Evolutionary conservation across 2,113 vertebrate species (phyloP), one percentile per base, ranked within the genome.

Genomic region (Dolichotis patagonum): DNA sequence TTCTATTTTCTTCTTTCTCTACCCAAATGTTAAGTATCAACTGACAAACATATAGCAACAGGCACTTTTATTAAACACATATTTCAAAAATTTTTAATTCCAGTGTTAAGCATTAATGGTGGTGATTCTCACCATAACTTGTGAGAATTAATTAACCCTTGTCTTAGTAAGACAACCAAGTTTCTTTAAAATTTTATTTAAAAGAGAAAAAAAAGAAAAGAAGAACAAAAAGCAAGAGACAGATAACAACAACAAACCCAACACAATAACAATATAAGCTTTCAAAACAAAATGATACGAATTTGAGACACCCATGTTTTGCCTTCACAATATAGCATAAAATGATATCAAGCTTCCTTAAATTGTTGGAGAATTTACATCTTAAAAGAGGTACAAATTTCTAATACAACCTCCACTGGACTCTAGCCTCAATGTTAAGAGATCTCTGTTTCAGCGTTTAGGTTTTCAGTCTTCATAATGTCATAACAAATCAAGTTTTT

Each of bases 61-160:
- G 85, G 19, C 30, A 90, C 28, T 82, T 95, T 49, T 93, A 56
- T 92, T 85, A 91, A 94, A 75, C 20, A 86, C 65, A 54, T 60
- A 81, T 90, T 93, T 96, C 78, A 92, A 56, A 95, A 93, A 91
- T 90, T 94, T 95, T 94, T 82, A 96, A 60, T 52, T 85, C 94
- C 30, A 94, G 28, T 54, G 75, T 86, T 90, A 35, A 67, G 49
- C 67, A 84, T 62, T 82, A 60, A 80, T 77, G 81, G 22, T 77
- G 90, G 58, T 82, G n/a, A 85, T 69, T 91, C 84, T 96, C 43
- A 60, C 22, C 89, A 65, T 69, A 69, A 54, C 62, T 93, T 84
- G 56, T 87, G 69, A 95, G 67, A 95, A 75, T 97, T 96, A 93
- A 93, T 84, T 85, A 81, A 69, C 32, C 89, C 35, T 94, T n/a